Conservation (phyloP, 2,797 vertebrate species). For the Psittacula echo region DNA sequence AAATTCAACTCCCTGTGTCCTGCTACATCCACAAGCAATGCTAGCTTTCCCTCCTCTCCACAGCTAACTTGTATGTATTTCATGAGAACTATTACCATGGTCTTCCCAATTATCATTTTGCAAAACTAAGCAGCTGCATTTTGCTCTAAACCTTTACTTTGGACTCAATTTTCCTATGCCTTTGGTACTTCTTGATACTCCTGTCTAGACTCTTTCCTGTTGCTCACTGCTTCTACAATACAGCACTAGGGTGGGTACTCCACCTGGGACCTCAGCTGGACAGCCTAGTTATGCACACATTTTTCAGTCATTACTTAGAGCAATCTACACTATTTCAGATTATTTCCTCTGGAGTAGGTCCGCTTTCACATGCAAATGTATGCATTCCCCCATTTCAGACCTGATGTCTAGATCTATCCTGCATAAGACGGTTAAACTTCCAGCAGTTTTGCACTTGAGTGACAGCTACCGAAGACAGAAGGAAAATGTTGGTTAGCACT, state of each 20-base stretch:
- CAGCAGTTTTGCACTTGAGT: neutral
- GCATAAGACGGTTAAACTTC: neutral
- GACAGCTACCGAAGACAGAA: neutral
- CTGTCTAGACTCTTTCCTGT: neutral
- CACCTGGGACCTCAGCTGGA: neutral
- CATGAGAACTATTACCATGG: neutral
- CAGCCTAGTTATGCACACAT: neutral
- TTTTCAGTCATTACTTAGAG: neutral
- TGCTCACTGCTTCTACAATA: neutral
- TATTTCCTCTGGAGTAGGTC: neutral
- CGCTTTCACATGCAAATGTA: neutral
- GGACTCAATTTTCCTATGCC: neutral
- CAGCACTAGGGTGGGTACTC: neutral
- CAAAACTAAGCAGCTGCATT: neutral
- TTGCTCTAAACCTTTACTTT: neutral
- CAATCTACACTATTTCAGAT: neutral
- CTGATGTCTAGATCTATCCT: neutral
- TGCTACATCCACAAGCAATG: neutral
- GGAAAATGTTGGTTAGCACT: neutral
- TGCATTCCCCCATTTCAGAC: neutral
- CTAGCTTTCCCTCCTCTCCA: neutral
- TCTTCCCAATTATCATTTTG: neutral
- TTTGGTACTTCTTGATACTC: neutral
- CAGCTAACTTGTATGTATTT: neutral
- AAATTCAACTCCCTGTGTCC: neutral